Base-by-base conservation (phyloP, 2,888 invertebrate genomes). In the Ryuthela nishihirai region DNA sequence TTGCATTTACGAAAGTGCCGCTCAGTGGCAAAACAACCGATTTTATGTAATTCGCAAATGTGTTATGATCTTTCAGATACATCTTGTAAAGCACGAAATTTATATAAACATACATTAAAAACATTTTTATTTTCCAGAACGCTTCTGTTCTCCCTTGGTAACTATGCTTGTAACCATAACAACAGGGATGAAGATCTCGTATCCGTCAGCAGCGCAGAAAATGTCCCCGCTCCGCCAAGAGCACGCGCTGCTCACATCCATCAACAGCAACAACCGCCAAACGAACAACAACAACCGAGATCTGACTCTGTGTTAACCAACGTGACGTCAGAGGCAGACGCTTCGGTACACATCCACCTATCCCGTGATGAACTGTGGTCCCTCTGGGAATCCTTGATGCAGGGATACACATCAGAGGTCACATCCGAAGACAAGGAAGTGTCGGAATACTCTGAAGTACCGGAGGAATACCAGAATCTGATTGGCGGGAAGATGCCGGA, bases 331-430 rank as follows among this genome's bases (percentile, higher is more conserved):
- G 59, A 43, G 17, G 59, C 47, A 0, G 39, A 35, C 10, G 49
- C 60, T 0, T 54, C 54, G 0, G 60, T 60, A 4, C 60, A 60
- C 18, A 54, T 60, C 15, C 54, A 54, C 7, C 38, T 60, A 1
- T 52, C 36, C n/a, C 24, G 42, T n/a, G 54, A 54, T 17, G 60
- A 60, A 29, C 23, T 60, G 21, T 60, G 60, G 60, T 49, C 54
- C 2, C 36, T 60, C 10, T 60, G 60, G 60, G 60, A 60, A 17
- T 60, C 60, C 1, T 42, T 60, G 9, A 60, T 54, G 54, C 59
- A 60, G n/a, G 54, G 54, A 7, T 34, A 53, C 18, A 53, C 59
- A 1, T 48, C 59, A 5, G 59, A 59, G 12, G 12, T 12, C 12
- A 12, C 29, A 7, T 29, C 29, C 12, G 52, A 44, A 26, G 52